These are phyloP conservation scores for Pseudochirops cupreus DNA, from an alignment of 2,797 vertebrate species.

Conservation along the genomic window DNA sequence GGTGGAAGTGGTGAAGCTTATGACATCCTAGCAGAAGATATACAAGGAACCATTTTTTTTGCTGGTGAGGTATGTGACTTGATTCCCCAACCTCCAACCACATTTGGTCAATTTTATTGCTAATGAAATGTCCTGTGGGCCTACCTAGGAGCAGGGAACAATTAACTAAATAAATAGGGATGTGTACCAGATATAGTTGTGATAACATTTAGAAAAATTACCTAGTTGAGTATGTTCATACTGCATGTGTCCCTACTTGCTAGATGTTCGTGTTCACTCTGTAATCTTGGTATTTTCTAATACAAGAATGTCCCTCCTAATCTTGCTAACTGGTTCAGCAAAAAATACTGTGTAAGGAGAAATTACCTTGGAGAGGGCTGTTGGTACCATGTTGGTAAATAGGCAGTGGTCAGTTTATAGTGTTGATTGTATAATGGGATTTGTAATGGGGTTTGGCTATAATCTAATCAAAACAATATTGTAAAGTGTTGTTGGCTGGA, in stretches of 20 bases:
- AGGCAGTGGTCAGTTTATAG: background rate
- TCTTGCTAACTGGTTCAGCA: background rate
- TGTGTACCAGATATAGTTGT: background rate
- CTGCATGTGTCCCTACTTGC: background rate
- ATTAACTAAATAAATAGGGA: background rate
- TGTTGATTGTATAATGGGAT: background rate
- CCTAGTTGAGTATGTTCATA: background rate
- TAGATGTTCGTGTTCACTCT: background rate
- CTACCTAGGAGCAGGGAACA: background rate
- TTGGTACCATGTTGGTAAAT: background rate
- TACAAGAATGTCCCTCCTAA: background rate
- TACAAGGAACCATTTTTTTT: constrained; percentile 96
- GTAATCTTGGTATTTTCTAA: background rate
- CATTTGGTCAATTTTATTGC: constrained; percentile 1
- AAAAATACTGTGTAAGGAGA: background rate
- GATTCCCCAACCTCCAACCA: background rate
- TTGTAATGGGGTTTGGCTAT: background rate
- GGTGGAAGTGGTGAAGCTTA: constrained; percentile 98
- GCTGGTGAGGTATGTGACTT: constrained; percentile 93
- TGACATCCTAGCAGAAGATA: constrained; percentile 95
- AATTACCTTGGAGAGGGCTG: background rate
- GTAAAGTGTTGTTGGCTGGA: background rate
- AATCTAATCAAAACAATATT: background rate
- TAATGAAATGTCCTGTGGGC: background rate
- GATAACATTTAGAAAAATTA: background rate